A percentile compares a stretch with the other conserved stretches of the same genome.
These are phyloP conservation scores for Nannoperca obscura DNA, from an alignment of 2,797 vertebrate genomes.

Conservation along the genomic window DNA sequence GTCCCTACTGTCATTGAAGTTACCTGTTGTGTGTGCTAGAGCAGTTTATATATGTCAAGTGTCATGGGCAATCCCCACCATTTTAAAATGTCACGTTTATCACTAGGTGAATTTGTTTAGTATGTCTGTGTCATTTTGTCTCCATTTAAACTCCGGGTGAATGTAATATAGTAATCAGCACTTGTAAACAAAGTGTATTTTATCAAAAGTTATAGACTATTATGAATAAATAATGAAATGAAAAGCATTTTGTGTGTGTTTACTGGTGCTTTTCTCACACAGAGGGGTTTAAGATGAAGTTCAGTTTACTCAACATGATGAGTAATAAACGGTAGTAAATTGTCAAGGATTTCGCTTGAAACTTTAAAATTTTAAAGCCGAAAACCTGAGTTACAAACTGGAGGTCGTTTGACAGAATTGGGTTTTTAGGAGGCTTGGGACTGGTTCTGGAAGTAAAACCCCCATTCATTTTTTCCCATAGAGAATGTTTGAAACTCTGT, in stretches of 20 bases:
- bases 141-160: constrained; percentile 86
- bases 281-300: background rate
- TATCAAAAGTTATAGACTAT: constrained; percentile 83
- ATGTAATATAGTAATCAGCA: constrained; percentile 90
- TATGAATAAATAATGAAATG: constrained; percentile 83
- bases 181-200: constrained; percentile 89
- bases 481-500: background rate
- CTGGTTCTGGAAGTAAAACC: background rate
- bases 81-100: constrained; percentile 59
- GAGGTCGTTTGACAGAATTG: background rate
- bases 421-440: background rate
- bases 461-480: background rate
- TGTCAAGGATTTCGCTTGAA: background rate
- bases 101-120: constrained; percentile 66
- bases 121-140: constrained; percentile 74
- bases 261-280: background rate
- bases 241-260: constrained; percentile 36
- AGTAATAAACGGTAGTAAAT: background rate
- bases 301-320: background rate
- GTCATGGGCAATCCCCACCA: constrained; percentile 44
- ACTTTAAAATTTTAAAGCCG: background rate
- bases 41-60: constrained; percentile 8
- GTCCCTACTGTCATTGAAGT: constrained; percentile 36
- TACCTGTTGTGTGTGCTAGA: constrained; percentile 40
- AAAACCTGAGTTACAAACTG: background rate